These are phyloP conservation scores for Lumbricus terrestris DNA, from an alignment of 2,888 invertebrate genomes.

Conservation along the genomic window DNA sequence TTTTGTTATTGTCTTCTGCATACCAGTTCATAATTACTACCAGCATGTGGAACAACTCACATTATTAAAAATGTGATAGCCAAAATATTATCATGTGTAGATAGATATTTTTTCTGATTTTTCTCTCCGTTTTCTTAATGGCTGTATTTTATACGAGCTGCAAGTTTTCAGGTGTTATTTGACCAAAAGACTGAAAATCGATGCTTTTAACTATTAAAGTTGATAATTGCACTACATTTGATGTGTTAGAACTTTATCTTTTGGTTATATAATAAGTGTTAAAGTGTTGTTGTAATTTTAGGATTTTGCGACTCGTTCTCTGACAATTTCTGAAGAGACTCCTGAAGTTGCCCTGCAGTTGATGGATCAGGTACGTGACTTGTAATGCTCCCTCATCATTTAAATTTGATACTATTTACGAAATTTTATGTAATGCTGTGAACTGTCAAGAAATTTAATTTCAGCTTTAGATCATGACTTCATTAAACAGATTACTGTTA, in stretches of 20 bases:
- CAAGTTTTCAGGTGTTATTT: not conserved
- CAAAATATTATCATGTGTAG: not conserved
- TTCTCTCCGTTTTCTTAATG: not conserved
- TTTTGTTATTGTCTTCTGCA: not conserved
- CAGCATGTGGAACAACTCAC: not conserved
- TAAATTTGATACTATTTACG: not conserved
- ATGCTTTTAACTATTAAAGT: not conserved
- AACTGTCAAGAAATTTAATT: not conserved
- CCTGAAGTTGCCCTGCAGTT: constrained; percentile 25
- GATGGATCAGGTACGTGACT: not conserved
- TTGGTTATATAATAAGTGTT: not conserved
- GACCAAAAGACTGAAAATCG: not conserved
- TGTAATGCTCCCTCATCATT: not conserved
- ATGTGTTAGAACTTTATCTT: no score
- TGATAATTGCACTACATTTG: not conserved
- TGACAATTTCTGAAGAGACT: constrained; percentile 41
- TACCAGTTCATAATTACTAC: not conserved
- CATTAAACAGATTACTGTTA: not conserved
- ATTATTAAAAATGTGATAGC: not conserved
- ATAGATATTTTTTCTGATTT: not conserved
- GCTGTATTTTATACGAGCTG: not conserved
- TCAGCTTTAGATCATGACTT: not conserved
- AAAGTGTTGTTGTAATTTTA: constrained; percentile 21
- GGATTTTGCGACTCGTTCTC: constrained; percentile 43
- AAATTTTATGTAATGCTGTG: not conserved